Base-by-base conservation (phyloP, 1,140 invertebrate genomes). In the Anastrepha obliqua region DNA sequence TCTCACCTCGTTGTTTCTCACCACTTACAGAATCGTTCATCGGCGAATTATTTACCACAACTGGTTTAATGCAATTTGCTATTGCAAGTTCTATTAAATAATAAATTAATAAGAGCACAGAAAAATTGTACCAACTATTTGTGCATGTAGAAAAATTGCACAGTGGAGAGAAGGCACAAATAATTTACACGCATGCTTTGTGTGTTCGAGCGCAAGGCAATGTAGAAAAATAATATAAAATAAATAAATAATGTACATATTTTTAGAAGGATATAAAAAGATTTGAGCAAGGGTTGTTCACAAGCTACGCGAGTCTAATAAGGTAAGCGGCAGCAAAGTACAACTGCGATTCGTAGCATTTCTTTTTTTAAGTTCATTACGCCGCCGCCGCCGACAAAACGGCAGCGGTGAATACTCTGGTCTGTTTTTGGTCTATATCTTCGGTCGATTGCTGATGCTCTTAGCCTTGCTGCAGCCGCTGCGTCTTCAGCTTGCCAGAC, bases 251-350 rank as follows among this genome's bases (percentile, higher is more conserved):
- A 64, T 39, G 39, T 64, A 86, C 20, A 64, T 64, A 86, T 86
- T 86, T 86, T 59, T 59, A 86, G 85, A 64, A 64, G 60, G 58
- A 86, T 86, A 86, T 42, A 51, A 65, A 86, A 64, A 86, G 85
- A 86, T 86, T 86, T 86, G 15, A 58, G 39, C 67, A 74, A 42
- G 67, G 67, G 67, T 44, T 39, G 67, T 42, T 15, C 42, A 74
- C 67, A 44, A 74, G 44, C 17, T 39, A 74, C 5, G 13, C 2
- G 20, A 42, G 3, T 29, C 20, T 55, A 55, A 55, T 11, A 39
- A 13, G 39, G n/a, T 29, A 67, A 20, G 64, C 39, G 39, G 39
- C 64, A 20, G 9, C 64, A 67, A 67, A 9, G 29, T 20, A 67
- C 29, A 74, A 74, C 67, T 17, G 51, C 51, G 51, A n/a, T 13